Conservation (phyloP, 2,797 vertebrate genomes). For the Cyprinodon diabolis region DNA sequence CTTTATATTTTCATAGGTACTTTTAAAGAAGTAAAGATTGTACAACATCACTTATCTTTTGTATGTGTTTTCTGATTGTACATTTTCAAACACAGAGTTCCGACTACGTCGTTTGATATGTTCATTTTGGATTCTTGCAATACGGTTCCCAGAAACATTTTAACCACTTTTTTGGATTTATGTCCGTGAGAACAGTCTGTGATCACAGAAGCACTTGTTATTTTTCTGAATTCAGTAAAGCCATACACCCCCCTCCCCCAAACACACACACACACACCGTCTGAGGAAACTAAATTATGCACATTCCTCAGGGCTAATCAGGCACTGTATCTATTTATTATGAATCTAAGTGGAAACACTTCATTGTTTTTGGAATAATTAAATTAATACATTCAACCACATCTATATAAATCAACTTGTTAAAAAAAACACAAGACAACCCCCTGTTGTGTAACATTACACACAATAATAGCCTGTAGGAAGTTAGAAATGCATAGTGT, state of each 20-base stretch:
- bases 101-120: not conserved
- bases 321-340: slow-evolving; percentile 71
- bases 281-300: slow-evolving; percentile 69
- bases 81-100: slow-evolving; percentile 1
- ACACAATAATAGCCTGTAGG: slow-evolving; percentile 7
- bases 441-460: slow-evolving; percentile 33
- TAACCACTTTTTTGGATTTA: slow-evolving; percentile 12
- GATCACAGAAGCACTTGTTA: slow-evolving; percentile 13
- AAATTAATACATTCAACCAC: slow-evolving; percentile 53
- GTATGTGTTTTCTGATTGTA: not conserved
- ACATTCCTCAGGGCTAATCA: slow-evolving; percentile 67
- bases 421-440: slow-evolving; percentile 12
- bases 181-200: slow-evolving; percentile 14
- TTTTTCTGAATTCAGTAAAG: slow-evolving; percentile 19
- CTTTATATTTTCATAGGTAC: not conserved
- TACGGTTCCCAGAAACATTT: not conserved
- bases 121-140: not conserved
- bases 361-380: slow-evolving; percentile 49
- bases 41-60: not conserved
- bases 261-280: slow-evolving; percentile 21
- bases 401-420: slow-evolving; percentile 32
- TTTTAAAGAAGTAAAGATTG: not conserved
- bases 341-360: slow-evolving; percentile 56
- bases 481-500: not conserved
- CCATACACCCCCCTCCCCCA: not conserved